Base-by-base conservation (phyloP, 1,140 invertebrate genomes). In the Drosophila teissieri region DNA sequence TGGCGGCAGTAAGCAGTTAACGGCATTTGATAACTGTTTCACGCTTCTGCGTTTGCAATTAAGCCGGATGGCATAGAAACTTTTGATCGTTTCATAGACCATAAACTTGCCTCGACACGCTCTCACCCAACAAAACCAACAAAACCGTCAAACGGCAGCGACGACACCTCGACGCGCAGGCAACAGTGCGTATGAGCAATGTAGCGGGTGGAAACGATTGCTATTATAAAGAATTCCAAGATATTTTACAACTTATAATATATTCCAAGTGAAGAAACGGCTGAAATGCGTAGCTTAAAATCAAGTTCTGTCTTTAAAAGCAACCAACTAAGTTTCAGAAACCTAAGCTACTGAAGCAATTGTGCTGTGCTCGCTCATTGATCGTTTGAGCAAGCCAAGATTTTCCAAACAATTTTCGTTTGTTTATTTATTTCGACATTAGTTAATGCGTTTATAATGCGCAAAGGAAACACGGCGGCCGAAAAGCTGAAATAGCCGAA, bases 381-480 rank as follows among this genome's bases (percentile, higher is more conserved):
- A 76, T 84, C 80, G 60, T 70, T 84, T 36, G 54, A 37, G 31
- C 55, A 37, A 37, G 17, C 44, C 8, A 27, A 31, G 19, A 61
- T 56, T 78, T 69, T 69, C 44, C 56, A 73, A 84, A 64, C 48
- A 70, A 56, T 82, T 74, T 73, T 78, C 68, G 27, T 78, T 69
- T 81, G 74, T 86, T 86, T 70, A 85, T 86, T 78, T 85, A 82
- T 86, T 74, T 78, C 68, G 68, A 85, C 83, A 85, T 78, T 88
- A 74, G 74, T 88, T 86, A 86, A 86, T 86, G 82, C 84, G 75
- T 88, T 86, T 86, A 86, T 86, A 86, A 86, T 86, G 82, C 82
- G 65, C 60, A 65, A 86, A 78, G 54, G 64, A 86, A 70, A 54
- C 67, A 36, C 39, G 67, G 44, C 17, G 17, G 10, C 42, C 42